Evolutionary conservation across 2,888 invertebrate species (phyloP), one percentile per base, ranked within the genome.

Genomic region (Hoplodrina blanda): DNA sequence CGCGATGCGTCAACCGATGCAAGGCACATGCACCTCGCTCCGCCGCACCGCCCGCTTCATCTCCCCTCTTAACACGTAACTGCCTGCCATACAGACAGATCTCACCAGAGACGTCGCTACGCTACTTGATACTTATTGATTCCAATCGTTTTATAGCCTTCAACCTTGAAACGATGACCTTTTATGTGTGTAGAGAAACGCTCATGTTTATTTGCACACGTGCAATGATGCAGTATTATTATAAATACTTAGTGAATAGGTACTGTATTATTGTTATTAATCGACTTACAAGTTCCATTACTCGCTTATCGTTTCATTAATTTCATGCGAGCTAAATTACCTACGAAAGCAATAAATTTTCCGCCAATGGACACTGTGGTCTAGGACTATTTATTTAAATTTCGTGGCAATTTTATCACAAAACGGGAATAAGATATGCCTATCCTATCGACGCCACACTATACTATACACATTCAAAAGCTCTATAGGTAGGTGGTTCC

Each of bases 1-100:
- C 90, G 93, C 93, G 93, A 95, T 95, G 95, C 95, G 94, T 95
- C 94, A 95, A 94, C 92, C 88, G 89, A 92, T 95, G 94, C 94
- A 90, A 89, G 90, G 88, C 88, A 95, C 91, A 92, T 92, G 92
- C 92, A 92, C 89, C 90, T 88, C 92, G 83, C 87, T 73, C 85
- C 88, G 88, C 85, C 88, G 88, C 89, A 82, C 87, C 67, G 20
- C 83, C 75, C 76, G 65, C 79, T 37, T 65, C 77, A 73, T 68
- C 80, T 60, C 82, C 84, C 80, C 87, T 63, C 84, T 73, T 72
- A 69, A 68, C 69, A 77, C 78, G 68, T 83, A 80, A 76, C 82
- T 74, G 72, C 84, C 81, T 78, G 76, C 82, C 78, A 76, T 83
- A 84, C 80, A 83, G 78, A 80, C 84, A 83, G 84, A 88, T 88